These are phyloP conservation scores for Tachina fera DNA, from an alignment of 2,888 invertebrate genomes.

Conservation along the genomic window DNA sequence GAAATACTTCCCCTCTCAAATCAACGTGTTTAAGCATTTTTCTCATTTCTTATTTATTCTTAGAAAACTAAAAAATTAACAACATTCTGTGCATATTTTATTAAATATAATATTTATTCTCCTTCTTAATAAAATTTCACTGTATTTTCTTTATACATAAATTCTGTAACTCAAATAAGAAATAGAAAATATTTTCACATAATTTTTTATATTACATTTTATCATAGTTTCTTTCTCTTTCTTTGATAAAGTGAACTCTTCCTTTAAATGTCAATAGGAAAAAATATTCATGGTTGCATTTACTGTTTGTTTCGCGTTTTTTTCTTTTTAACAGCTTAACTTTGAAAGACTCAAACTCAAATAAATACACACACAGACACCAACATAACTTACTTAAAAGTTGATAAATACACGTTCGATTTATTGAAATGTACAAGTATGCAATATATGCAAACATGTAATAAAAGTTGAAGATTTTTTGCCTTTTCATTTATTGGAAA, in stretches of 20 bases:
- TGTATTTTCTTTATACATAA: neutral
- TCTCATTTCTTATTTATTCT: neutral
- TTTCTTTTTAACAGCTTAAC: too few species aligned
- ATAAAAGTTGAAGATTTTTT: conserved; percentile 11
- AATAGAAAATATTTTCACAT: conserved; percentile 29
- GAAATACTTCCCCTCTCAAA: too few species aligned
- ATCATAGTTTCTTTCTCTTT: conserved; percentile 18
- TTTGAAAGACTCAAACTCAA: too few species aligned
- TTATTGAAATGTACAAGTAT: neutral
- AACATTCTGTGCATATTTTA: too few species aligned
- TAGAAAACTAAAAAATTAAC: neutral
- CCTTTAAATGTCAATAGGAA: conserved; percentile 50
- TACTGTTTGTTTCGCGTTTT: conserved; percentile 9
- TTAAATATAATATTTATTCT: neutral
- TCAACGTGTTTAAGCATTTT: too few species aligned
- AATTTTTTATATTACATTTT: conserved; percentile 33
- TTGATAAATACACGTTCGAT: neutral
- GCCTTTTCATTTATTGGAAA: conserved; percentile 73
- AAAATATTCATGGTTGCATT: conserved; percentile 44
- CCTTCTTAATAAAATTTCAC: neutral
- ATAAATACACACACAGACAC: neutral
- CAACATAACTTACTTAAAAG: neutral
- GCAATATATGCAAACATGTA: neutral
- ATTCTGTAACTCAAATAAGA: neutral
- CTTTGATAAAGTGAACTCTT: conserved; percentile 28